Evolutionary conservation across 2,797 vertebrate species (phyloP).

Genomic region (Chelidonichthys spinosus): DNA sequence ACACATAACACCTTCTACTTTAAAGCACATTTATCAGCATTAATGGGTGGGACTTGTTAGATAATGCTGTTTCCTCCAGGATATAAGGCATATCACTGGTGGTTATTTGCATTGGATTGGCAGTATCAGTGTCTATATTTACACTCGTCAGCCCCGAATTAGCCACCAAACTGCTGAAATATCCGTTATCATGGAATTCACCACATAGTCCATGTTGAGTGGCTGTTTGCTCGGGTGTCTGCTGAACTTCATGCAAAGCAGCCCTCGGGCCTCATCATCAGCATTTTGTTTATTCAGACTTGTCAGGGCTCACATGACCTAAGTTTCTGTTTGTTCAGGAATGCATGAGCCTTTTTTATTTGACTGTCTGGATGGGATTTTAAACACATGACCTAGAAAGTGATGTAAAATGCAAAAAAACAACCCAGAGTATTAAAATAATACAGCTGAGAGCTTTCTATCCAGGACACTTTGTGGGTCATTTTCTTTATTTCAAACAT

Average conservation of each 20-base stretch:
- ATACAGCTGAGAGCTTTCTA: constrained; percentile 9
- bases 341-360: constrained; percentile 38
- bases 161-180: constrained; percentile 35
- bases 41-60: constrained; percentile 3
- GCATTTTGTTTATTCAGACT: constrained; percentile 33
- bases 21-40: not conserved
- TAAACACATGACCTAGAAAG: constrained; percentile 21
- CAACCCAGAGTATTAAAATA: not conserved
- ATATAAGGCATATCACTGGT: constrained; percentile 22
- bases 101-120: constrained; percentile 20
- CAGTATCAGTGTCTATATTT: constrained; percentile 48
- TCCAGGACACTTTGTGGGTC: not conserved
- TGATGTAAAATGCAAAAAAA: not conserved
- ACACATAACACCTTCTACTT: constrained; percentile 5
- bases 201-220: not conserved
- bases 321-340: constrained; percentile 36
- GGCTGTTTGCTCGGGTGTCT: not conserved
- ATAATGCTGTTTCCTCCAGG: constrained; percentile 12
- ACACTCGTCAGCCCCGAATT: constrained; percentile 29
- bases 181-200: constrained; percentile 5
- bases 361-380: constrained; percentile 1
- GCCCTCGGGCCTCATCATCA: constrained; percentile 1
- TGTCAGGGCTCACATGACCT: constrained; percentile 51
- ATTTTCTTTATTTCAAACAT: constrained; percentile 5
- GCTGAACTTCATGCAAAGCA: constrained; percentile 38